These are phyloP conservation scores for Polypedilum vanderplanki DNA, from an alignment of 1,140 invertebrate genomes.

Conservation along the genomic window DNA sequence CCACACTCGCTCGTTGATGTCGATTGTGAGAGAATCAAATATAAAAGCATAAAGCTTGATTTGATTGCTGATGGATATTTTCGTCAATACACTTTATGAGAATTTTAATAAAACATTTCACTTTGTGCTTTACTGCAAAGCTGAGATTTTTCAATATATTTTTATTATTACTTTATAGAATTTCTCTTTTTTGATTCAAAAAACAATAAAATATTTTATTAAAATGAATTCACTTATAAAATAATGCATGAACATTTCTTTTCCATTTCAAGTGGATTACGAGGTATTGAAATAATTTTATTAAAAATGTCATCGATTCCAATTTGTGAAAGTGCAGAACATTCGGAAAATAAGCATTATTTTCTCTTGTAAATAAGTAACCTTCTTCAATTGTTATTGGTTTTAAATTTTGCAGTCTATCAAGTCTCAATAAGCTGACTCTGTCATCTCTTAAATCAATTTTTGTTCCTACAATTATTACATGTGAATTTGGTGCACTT, in stretches of 20 bases:
- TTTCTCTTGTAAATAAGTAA: not conserved
- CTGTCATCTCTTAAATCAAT: not conserved
- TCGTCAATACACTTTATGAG: too few relatives aligned
- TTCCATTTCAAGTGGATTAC: not conserved
- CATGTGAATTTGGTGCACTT: not conserved
- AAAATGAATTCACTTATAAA: not conserved
- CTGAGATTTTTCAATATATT: not conserved
- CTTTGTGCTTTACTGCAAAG: not conserved
- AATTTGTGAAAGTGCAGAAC: not conserved
- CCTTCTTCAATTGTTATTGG: not conserved
- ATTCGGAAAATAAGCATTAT: not conserved
- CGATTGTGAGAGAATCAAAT: too few relatives aligned
- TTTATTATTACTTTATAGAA: not conserved
- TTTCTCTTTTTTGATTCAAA: not conserved
- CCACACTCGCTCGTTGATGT: too few relatives aligned
- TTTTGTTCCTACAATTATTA: slow-evolving; percentile 1
- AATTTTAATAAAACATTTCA: not conserved
- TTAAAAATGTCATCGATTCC: slow-evolving; percentile 9
- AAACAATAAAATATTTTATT: too few relatives aligned
- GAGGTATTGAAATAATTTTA: not conserved
- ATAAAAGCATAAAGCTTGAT: too few relatives aligned
- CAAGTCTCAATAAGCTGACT: slow-evolving; percentile 4
- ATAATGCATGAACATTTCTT: not conserved
- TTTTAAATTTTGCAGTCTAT: not conserved
- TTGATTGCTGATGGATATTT: too few relatives aligned